Evolutionary conservation across 2,888 invertebrate genomes (phyloP), one percentile per base, ranked within the genome.

Genomic region (Sesia apiformis): DNA sequence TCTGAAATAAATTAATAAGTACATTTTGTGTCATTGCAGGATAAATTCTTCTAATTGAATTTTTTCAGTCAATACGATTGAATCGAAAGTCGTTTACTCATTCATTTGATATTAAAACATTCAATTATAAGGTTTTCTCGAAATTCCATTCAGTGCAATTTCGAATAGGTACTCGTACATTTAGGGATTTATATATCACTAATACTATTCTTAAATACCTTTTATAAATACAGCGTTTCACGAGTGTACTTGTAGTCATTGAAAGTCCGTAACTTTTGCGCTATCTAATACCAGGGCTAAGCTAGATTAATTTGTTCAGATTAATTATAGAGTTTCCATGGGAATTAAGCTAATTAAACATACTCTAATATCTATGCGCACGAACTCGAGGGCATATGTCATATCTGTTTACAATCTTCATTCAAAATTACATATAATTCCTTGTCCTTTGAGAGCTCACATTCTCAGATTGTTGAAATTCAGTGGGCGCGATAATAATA

Each of bases 401-500:
- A 23, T 23, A 23, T 23, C 23, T 23, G 23, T 23, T 23, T 23
- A 23, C 23, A 23, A 23, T 23, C 8, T 46, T 46, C 23, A 23
- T 46, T 46, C 46, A 46, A 46, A 46, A 46, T 46, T 46, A 46
- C 7, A 46, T 46, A 46, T 8, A 46, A 46, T 46, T 46, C n/a
- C n/a, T 8, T 46, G 46, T 46, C 46, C 23, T 46, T 23, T 4
- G 8, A 46, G 23, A 46, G 46, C 7, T 46, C 8, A 23, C 5
- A 67, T 65, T 64, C 65, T 64, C 62, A 67, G 74, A 79, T 82
- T 84, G 82, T 83, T 84, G 79, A 79, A 81, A 87, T 88, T 88
- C 88, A 81, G 78, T 75, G 80, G 74, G 75, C 83, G 84, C 72
- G 72, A 77, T 78, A 67, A 80, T 79, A 78, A 86, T 88, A 86